phyloP scores from a whole-genome alignment of 2,888 invertebrate genomes.

The Cantharis rufa region DNA sequence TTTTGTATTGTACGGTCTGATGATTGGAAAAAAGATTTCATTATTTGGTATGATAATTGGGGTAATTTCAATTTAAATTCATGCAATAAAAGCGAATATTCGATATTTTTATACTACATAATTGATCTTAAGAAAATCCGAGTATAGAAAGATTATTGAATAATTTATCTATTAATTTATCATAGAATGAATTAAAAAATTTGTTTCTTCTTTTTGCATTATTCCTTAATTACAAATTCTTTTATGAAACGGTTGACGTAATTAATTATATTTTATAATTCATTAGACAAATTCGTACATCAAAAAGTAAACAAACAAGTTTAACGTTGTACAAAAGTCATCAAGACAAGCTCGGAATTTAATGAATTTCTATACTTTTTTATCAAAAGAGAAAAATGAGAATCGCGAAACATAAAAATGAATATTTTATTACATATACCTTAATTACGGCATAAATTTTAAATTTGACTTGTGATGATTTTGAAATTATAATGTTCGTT shows the following conservation, averaged over 20 bases:
- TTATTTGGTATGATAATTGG: too few species aligned
- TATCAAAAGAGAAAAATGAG: background rate
- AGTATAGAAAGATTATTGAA: too few species aligned
- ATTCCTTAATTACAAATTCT: background rate
- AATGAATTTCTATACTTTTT: background rate
- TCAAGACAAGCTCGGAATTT: background rate
- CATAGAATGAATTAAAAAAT: background rate
- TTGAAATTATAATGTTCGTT: background rate
- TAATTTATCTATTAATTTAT: background rate
- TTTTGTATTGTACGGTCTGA: too few species aligned
- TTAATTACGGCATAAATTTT: background rate
- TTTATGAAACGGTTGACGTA: background rate
- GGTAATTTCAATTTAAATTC: too few species aligned
- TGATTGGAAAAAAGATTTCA: too few species aligned
- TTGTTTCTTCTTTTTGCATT: background rate
- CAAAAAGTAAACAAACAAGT: background rate
- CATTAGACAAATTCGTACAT: background rate
- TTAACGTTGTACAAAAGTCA: background rate
- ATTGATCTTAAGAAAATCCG: too few species aligned
- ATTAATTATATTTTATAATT: background rate
- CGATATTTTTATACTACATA: too few species aligned
- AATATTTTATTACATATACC: background rate
- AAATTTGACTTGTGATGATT: background rate
- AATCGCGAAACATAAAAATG: background rate
- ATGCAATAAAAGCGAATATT: too few species aligned